Evolutionary conservation across 1,140 invertebrate species (phyloP).

Genomic region (Steinernema khuongi): DNA sequence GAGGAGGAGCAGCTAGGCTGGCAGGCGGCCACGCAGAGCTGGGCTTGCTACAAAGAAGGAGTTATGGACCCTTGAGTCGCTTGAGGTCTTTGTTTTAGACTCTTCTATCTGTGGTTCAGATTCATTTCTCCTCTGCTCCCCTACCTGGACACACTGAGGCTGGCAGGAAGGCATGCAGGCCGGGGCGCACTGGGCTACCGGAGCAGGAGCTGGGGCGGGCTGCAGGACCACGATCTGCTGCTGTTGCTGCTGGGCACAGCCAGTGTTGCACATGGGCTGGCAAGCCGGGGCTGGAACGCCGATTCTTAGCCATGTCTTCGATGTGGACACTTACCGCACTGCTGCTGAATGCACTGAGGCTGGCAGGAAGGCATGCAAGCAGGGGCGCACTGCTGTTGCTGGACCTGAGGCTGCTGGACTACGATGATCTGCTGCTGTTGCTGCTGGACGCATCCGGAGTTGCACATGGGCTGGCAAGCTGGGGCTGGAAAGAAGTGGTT

Average conservation of each 20-base stretch:
- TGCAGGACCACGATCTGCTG: constrained; percentile 23
- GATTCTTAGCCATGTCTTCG: not conserved
- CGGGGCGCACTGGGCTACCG: constrained; percentile 32
- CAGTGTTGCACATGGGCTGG: constrained; percentile 9
- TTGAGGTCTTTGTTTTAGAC: too few relatives aligned
- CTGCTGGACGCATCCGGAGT: constrained; percentile 4
- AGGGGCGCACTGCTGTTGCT: constrained; percentile 30
- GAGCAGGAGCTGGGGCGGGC: not conserved
- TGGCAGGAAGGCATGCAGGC: constrained; percentile 37
- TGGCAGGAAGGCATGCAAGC: constrained; percentile 37
- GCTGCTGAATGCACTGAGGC: constrained; percentile 28
- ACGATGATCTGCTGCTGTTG: constrained; percentile 24
- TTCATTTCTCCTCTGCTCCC: too few relatives aligned
- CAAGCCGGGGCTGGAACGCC: not conserved
- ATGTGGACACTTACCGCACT: constrained; percentile 18
- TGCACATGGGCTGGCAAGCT: constrained; percentile 36
- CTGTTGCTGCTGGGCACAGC: constrained; percentile 11
- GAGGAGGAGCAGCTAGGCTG: constrained; percentile 34
- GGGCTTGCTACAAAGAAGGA: too few relatives aligned
- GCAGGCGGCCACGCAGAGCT: constrained; percentile 38
- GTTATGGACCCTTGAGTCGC: too few relatives aligned
- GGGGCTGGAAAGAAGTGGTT: constrained; percentile 20
- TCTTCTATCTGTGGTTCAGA: too few relatives aligned
- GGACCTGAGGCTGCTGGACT: constrained; percentile 1
- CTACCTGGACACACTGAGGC: constrained; percentile 27